These are phyloP conservation scores for Clarias magur DNA, from an alignment of 2,113 vertebrate species.

Conservation along the genomic window DNA sequence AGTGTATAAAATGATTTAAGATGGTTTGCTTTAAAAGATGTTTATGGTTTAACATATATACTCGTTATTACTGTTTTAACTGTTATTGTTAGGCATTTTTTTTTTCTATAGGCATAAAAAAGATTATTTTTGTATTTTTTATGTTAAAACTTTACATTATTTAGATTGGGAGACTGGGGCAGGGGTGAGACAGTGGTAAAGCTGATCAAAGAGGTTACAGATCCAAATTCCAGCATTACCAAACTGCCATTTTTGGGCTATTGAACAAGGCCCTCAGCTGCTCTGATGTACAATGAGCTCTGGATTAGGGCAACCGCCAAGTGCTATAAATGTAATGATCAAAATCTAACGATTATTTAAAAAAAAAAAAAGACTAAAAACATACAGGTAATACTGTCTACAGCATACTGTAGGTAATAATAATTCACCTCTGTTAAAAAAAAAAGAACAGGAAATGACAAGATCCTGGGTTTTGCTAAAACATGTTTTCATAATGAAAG, in stretches of 20 bases:
- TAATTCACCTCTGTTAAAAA: conserved; percentile 30
- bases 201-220: no score
- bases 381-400: background rate
- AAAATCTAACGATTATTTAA: no score
- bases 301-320: no score
- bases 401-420: background rate
- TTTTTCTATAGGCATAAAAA: no score
- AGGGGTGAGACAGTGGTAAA: no score
- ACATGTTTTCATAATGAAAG: conserved; percentile 33
- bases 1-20: background rate
- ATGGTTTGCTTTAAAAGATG: no score
- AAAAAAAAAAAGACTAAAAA: background rate
- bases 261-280: no score
- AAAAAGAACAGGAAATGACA: background rate
- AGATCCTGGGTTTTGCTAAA: conserved; percentile 34
- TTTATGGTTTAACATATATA: background rate
- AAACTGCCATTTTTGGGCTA: no score
- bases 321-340: no score
- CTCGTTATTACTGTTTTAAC: background rate
- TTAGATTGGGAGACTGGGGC: background rate
- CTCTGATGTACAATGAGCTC: no score
- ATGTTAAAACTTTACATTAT: background rate
- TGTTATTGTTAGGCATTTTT: no score
- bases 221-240: no score
- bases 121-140: background rate